Percentiles rank a stretch among this genome's conserved stretches.
Evolutionary conservation across 2,113 vertebrate species (phyloP).

Genomic region (Rattus rattus): DNA sequence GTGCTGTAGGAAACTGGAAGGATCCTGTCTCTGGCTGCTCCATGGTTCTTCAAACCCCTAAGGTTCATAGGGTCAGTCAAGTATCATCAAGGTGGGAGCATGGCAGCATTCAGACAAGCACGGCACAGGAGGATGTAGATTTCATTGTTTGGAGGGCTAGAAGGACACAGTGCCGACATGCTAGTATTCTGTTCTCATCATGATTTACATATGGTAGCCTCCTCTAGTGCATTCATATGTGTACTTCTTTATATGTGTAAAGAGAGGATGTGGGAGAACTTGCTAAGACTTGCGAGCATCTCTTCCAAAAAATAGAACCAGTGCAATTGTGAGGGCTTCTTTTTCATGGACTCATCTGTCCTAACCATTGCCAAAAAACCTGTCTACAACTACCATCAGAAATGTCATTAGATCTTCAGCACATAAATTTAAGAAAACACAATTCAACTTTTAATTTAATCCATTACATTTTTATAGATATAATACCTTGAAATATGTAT

Average conservation of each 20-base stretch:
- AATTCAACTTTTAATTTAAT: neutral
- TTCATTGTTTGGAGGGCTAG: neutral
- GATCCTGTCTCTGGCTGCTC: too few species aligned
- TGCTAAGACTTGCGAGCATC: too few species aligned
- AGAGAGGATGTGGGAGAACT: neutral
- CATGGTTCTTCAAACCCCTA: too few species aligned
- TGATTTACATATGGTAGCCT: neutral
- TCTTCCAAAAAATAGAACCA: neutral
- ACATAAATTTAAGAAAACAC: neutral
- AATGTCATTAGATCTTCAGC: neutral
- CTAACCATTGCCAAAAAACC: neutral
- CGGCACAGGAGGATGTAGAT: neutral
- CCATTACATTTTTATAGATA: neutral
- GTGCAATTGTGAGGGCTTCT: neutral
- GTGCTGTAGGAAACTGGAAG: too few species aligned
- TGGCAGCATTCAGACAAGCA: too few species aligned
- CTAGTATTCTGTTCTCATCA: neutral
- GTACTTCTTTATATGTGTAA: neutral
- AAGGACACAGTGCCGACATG: too few species aligned
- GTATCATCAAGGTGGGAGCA: too few species aligned
- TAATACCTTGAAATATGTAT: neutral
- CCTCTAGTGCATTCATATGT: too few species aligned
- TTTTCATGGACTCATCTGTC: neutral
- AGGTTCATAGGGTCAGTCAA: too few species aligned
- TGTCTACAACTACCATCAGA: neutral